Conservation (phyloP, 1,140 invertebrate species). For the Lamellibrachia luymesi region DNA sequence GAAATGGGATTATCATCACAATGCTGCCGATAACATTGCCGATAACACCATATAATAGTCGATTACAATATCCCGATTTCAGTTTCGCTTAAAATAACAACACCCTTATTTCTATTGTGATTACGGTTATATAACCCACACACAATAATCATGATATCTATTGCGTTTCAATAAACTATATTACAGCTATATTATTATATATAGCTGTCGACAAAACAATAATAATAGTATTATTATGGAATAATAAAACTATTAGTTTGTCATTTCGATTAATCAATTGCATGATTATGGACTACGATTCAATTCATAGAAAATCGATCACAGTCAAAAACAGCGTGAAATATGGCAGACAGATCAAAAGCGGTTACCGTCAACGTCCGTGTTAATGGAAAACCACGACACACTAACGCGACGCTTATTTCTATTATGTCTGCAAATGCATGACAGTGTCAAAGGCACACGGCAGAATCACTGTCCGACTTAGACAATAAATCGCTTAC, state of each 20-base stretch:
- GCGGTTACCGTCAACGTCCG: not conserved
- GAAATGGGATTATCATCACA: not conserved
- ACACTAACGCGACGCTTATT: not conserved
- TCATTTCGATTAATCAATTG: not conserved
- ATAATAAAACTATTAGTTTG: not conserved
- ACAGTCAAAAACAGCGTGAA: not conserved
- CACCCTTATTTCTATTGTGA: not conserved
- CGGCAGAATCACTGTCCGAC: not conserved
- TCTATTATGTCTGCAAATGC: not conserved
- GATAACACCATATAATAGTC: not conserved
- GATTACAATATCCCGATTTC: not conserved
- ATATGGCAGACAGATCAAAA: not conserved
- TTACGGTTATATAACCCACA: not conserved
- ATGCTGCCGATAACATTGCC: not conserved
- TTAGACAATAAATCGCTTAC: not conserved
- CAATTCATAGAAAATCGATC: too few relatives aligned
- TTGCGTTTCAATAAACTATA: not conserved
- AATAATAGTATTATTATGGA: not conserved
- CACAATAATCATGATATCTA: not conserved
- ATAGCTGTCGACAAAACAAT: not conserved
- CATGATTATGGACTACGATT: too few relatives aligned
- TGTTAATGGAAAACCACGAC: too few relatives aligned
- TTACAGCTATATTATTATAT: not conserved
- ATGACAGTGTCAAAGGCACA: too few relatives aligned
- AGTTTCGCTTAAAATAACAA: not conserved